These are phyloP conservation scores for Caenorhabditis zanzibari DNA, from an alignment of 2,888 invertebrate species.

Conservation along the genomic window DNA sequence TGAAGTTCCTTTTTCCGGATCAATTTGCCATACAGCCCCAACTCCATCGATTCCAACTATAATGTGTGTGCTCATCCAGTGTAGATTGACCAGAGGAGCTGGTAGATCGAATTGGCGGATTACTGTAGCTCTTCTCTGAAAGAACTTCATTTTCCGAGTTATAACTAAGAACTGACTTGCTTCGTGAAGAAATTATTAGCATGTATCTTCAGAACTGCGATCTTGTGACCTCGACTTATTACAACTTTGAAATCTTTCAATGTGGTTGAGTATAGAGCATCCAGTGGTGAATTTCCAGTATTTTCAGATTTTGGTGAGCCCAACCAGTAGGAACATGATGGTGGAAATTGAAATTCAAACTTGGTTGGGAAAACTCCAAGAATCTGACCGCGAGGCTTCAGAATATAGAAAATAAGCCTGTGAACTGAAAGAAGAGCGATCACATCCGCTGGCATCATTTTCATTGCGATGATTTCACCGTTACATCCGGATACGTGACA, in stretches of 20 bases:
- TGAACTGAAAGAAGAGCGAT: slow-evolving; percentile 78
- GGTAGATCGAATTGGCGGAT: slow-evolving; percentile 45
- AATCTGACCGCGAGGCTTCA: slow-evolving; percentile 67
- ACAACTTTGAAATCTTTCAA: slow-evolving; percentile 54
- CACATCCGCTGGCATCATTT: slow-evolving; percentile 68
- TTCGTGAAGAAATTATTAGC: slow-evolving; percentile 52
- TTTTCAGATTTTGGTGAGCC: slow-evolving; percentile 38
- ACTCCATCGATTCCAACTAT: slow-evolving; percentile 60
- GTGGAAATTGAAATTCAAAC: slow-evolving; percentile 88
- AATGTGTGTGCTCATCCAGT: slow-evolving; percentile 60
- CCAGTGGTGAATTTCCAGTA: slow-evolving; percentile 26
- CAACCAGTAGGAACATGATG: slow-evolving; percentile 91
- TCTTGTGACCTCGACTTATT: slow-evolving; percentile 46
- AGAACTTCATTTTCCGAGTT: background rate
- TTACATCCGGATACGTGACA: slow-evolving; percentile 92
- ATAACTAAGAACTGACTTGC: slow-evolving; percentile 22
- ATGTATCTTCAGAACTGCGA: slow-evolving; percentile 54
- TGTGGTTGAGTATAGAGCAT: slow-evolving; percentile 25
- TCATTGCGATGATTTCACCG: slow-evolving; percentile 88
- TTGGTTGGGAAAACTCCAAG: slow-evolving; percentile 68
- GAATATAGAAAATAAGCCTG: slow-evolving; percentile 70
- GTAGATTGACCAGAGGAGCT: slow-evolving; percentile 38
- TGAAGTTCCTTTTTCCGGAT: slow-evolving; percentile 71
- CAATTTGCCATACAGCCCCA: slow-evolving; percentile 63
- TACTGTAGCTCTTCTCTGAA: slow-evolving; percentile 61